These are phyloP conservation scores for Trissolcus brochymenae DNA, from an alignment of 2,888 invertebrate species.

Conservation along the genomic window DNA sequence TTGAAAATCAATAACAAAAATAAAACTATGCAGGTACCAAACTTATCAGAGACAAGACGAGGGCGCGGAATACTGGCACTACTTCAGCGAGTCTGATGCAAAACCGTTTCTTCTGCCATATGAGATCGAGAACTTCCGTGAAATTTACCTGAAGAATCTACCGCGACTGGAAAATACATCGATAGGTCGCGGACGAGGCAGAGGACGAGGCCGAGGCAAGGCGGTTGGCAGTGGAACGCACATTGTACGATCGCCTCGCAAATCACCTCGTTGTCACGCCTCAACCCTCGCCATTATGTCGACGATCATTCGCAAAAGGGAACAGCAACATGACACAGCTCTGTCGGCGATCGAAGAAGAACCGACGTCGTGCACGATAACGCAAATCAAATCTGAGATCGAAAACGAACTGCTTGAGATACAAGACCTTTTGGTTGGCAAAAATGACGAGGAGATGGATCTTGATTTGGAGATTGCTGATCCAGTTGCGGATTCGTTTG, in stretches of 20 bases:
- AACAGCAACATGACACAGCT: slow-evolving; percentile 63
- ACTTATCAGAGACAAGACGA: slow-evolving; percentile 87
- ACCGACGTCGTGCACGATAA: background rate
- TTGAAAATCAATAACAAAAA: too few relatives aligned
- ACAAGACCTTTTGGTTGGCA: slow-evolving; percentile 61
- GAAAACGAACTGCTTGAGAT: slow-evolving; percentile 70
- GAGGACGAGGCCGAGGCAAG: slow-evolving; percentile 59
- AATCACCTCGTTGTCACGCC: slow-evolving; percentile 92
- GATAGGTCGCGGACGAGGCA: slow-evolving; percentile 54
- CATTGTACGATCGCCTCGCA: slow-evolving; percentile 82
- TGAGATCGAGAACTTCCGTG: slow-evolving; percentile 80
- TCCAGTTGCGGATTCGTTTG: slow-evolving; percentile 21
- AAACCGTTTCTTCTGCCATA: slow-evolving; percentile 85
- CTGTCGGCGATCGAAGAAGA: slow-evolving; percentile 62
- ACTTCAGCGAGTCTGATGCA: slow-evolving; percentile 79
- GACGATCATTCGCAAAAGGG: slow-evolving; percentile 73
- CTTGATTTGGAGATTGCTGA: slow-evolving; percentile 14
- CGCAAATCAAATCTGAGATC: slow-evolving; percentile 59
- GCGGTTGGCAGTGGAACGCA: background rate
- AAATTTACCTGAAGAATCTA: slow-evolving; percentile 63
- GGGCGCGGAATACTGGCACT: slow-evolving; percentile 81
- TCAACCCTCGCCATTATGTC: slow-evolving; percentile 89
- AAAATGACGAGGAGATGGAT: slow-evolving; percentile 48
- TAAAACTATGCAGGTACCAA: slow-evolving; percentile 76
- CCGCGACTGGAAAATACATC: slow-evolving; percentile 32